A percentile compares a stretch with the other conserved stretches of the same genome.
phyloP scores from a whole-genome alignment of 2,797 vertebrate genomes.

The Selene dorsalis region DNA sequence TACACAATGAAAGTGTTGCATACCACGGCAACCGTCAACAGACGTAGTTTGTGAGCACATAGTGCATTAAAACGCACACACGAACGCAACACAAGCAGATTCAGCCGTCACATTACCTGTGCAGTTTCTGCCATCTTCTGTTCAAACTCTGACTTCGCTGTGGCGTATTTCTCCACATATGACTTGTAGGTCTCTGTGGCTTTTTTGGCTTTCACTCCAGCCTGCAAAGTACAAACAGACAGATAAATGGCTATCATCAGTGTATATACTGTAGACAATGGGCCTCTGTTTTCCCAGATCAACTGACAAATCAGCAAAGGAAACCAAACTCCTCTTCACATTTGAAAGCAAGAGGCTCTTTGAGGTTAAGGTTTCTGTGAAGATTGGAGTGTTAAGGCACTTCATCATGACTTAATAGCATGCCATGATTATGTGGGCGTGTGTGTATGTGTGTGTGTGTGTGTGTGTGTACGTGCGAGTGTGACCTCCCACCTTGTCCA shows the following conservation, averaged over 20 bases:
- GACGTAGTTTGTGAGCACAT: constrained; percentile 16
- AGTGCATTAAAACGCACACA: constrained; percentile 9
- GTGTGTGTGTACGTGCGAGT: background rate
- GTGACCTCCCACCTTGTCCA: constrained; percentile 91
- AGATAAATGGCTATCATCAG: constrained; percentile 40
- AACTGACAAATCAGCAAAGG: constrained; percentile 14
- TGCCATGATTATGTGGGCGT: constrained; percentile 43
- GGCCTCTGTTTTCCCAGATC: constrained; percentile 46
- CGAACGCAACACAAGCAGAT: background rate
- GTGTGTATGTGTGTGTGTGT: constrained; percentile 16
- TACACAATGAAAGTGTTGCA: constrained; percentile 54
- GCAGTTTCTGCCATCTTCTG: constrained; percentile 97
- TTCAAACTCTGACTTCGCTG: constrained; percentile 95
- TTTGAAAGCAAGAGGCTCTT: constrained; percentile 35
- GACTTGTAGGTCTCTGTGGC: constrained; percentile 96
- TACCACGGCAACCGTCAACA: constrained; percentile 40
- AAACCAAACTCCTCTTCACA: constrained; percentile 25
- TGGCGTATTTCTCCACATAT: constrained; percentile 95
- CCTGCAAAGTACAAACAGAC: constrained; percentile 81
- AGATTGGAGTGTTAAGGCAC: constrained; percentile 34
- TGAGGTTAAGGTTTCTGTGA: constrained; percentile 43
- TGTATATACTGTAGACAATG: constrained; percentile 39
- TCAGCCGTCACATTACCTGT: constrained; percentile 83
- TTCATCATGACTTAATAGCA: constrained; percentile 61
- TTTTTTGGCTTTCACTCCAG: constrained; percentile 96